A percentile compares a stretch with the other conserved stretches of the same genome.
These are phyloP conservation scores for Isurus oxyrinchus DNA, from an alignment of 2,113 vertebrate genomes.

Conservation along the genomic window DNA sequence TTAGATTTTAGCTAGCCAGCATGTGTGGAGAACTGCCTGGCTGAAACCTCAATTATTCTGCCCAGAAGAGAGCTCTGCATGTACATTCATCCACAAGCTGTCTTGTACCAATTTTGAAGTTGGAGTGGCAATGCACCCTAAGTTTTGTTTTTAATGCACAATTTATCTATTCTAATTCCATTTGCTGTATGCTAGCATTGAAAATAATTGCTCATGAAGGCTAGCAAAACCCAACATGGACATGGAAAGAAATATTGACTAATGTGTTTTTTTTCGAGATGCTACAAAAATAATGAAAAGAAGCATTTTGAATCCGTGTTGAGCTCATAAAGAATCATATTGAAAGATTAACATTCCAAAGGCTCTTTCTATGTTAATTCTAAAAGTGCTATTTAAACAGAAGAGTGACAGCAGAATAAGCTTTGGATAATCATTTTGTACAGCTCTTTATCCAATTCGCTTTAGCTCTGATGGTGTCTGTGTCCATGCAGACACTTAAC, in stretches of 20 bases:
- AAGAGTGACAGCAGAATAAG: slow-evolving; percentile 37
- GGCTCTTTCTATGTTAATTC: slow-evolving; percentile 37
- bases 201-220: neutral
- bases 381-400: slow-evolving; percentile 34
- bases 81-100: neutral
- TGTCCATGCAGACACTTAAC: neutral
- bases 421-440: slow-evolving; percentile 36
- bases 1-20: neutral
- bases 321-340: slow-evolving; percentile 35
- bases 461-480: slow-evolving; percentile 22
- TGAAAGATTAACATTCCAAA: slow-evolving; percentile 36
- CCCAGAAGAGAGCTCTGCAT: neutral
- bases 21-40: neutral
- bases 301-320: slow-evolving; percentile 36
- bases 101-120: neutral
- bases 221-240: neutral
- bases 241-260: slow-evolving; percentile 25
- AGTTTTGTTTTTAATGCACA: neutral
- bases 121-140: neutral
- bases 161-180: neutral
- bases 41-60: neutral
- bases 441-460: slow-evolving; percentile 37
- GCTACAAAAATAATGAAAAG: slow-evolving; percentile 29
- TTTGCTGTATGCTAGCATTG: neutral
- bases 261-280: neutral